Evolutionary conservation across 2,113 vertebrate genomes (phyloP).

Genomic region (Ailuropoda melanoleuca): DNA sequence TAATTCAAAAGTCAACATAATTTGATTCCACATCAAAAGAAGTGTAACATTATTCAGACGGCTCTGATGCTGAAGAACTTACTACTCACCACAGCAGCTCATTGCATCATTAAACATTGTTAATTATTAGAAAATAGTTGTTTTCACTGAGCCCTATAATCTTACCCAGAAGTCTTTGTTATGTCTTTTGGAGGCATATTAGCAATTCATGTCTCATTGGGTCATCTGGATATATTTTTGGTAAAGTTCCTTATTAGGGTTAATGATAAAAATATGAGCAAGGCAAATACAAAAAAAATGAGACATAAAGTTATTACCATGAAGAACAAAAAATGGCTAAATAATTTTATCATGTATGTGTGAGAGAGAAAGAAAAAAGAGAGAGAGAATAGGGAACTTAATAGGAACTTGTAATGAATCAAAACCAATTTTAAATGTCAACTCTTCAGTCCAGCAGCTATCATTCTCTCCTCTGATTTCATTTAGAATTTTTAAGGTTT

Average conservation of each 20-base stretch:
- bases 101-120: neutral
- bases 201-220: neutral
- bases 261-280: neutral
- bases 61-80: neutral
- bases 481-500: neutral
- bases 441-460: neutral
- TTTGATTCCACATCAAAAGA: neutral
- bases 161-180: neutral
- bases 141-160: neutral
- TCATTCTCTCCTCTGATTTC: neutral
- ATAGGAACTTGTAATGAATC: neutral
- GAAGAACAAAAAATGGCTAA: neutral
- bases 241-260: neutral
- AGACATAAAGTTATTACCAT: neutral
- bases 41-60: neutral
- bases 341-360: neutral
- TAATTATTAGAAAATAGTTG: neutral
- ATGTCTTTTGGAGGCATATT: neutral
- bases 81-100: neutral
- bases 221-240: neutral
- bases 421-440: neutral
- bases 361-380: neutral
- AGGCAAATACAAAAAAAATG: neutral
- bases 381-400: neutral
- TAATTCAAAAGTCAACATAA: neutral